Evolutionary conservation across 1,140 invertebrate genomes (phyloP), one percentile per base, ranked within the genome.

Genomic region (Drosophila leontia): DNA sequence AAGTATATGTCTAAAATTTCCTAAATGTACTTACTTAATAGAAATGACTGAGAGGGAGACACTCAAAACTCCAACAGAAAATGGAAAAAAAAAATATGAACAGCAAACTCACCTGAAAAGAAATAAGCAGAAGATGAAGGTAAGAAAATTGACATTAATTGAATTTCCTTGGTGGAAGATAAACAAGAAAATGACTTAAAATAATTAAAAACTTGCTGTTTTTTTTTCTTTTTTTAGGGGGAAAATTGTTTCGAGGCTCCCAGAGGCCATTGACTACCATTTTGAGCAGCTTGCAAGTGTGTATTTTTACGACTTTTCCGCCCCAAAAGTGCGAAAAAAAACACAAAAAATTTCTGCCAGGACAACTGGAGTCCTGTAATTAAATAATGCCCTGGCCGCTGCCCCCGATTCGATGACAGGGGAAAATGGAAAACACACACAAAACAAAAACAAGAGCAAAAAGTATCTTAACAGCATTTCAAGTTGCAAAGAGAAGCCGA

Each of bases 381-480:
- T 78, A 78, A 78, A 62, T 67, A 75, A 64, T 59, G 56, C 63
- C 77, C 68, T 29, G 17, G 60, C 60, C 64, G 19, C 15, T 59
- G 59, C 17, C 13, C 32, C 67, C 47, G 26, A 11, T 9, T 13
- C 9, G 32, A 26, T 15, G 7, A 34, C 23, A 19, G 55, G 53
- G 29, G 23, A 48, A 39, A 39, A 60, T 34, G 50, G 32, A 70
- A 67, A 34, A 51, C n/a, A 19, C 19, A 19, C 19, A 19, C 29
- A 51, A 51, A 65, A 64, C 58, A 75, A 53, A 56, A 60, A 35
- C 48, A 75, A 58, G 42, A 61, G 58, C 37, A 75, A 75, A 74
- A 90, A 68, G 80, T 78, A 80, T 84, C 80, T 88, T 71, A 80
- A 88, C 80, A 64, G 69, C 84, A 88, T 87, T 88, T 80, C 74